Evolutionary conservation across 30 jellyfish, hydroid and myxozoan species (phyloP), one percentile per base, ranked within the genome.

Genomic region (Aurelia coerulea): DNA sequence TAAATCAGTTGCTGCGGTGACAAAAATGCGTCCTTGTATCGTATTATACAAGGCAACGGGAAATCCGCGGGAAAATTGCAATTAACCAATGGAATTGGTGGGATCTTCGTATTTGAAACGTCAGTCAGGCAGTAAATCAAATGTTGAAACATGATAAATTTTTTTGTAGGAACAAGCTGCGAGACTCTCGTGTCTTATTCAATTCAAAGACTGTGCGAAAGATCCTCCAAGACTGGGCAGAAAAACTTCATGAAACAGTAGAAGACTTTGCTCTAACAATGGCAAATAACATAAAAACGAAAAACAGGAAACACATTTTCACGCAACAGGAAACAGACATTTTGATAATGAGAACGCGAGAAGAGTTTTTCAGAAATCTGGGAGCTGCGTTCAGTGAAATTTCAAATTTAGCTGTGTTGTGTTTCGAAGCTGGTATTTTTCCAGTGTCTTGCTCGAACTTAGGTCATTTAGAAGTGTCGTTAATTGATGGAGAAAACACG

Each of bases 331-430:
- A 88, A 37, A 52, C 80, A 10, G 90, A 90, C 3, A 63, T 73
- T 16, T 74, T 93, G 10, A 13, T 87, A 54, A 75, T 93, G 72
- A 63, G 93, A 19, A 75, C 93, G 8, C 53, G 83, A 34, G 93
- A 73, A 18, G 92, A 88, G 19, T 90, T 93, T 16, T 93, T 93
- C 63, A 15, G 73, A 14, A 92, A 81, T 46, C 76, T 89, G 23
- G 90, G 94, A 5, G 96, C 97, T 19, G 97, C 94, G 17, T 94
- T 87, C 62, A 89, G 99, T 50, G 99, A 94, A 73, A 83, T 94
- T 10, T 89, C 97, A 13, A 88, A 84, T 56, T 68, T 94, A 17
- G 99, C 99, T n/a, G 81, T 84, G 73, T 91, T 94, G 39, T 94
- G 99, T 49, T 81, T 88, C 33, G 97, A 89, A 74, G 87, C 97